Evolutionary conservation across 2,888 invertebrate genomes (phyloP), one percentile per base, ranked within the genome.

Genomic region (Melikaiella ostensackeni): DNA sequence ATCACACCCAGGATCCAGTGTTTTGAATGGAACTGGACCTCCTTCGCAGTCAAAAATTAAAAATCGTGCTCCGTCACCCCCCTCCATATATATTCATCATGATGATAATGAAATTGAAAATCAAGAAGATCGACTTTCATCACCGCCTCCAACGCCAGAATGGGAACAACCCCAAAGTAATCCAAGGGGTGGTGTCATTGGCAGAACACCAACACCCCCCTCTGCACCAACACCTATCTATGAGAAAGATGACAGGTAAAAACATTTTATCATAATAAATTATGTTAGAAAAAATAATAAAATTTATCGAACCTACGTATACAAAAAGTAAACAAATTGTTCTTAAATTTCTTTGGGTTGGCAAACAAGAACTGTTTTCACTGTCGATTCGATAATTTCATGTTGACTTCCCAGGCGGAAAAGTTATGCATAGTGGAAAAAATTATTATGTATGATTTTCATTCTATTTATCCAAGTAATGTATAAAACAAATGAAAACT

Each of bases 131-230:
- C 64, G 73, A 35, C 50, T 64, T 19, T 21, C 62, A 1, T 35
- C 66, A 59, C 24, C 38, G 59, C 75, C 64, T 46, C 46, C 74
- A 13, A 74, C 75, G 75, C 50, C 80, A 61, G 79, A 77, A 75
- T 77, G 76, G 70, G 75, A 77, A 46, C 80, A 84, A 13, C 80
- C 77, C 4, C 59, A 80, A 16, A 85, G 85, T 57, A 89, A 86
- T 78, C 90, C 90, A 0, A 84, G 90, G 55, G 90, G 89, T 35
- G 90, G 90, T 30, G 86, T 90, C 9, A 89, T 90, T 75, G 90
- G 90, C 9, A 86, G 88, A 74, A 87, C 90, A 6, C 90, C 90
- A 5, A 86, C 86, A 8, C 89, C 88, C 62, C 86, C 84, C 6
- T 86, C 89, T 19, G 89, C 88, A 13, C 90, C 90, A 0, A 89